Percentiles rank a stretch among this genome's conserved stretches.
Conservation (phyloP, 2,797 vertebrate species). For the Mareca strepera region DNA sequence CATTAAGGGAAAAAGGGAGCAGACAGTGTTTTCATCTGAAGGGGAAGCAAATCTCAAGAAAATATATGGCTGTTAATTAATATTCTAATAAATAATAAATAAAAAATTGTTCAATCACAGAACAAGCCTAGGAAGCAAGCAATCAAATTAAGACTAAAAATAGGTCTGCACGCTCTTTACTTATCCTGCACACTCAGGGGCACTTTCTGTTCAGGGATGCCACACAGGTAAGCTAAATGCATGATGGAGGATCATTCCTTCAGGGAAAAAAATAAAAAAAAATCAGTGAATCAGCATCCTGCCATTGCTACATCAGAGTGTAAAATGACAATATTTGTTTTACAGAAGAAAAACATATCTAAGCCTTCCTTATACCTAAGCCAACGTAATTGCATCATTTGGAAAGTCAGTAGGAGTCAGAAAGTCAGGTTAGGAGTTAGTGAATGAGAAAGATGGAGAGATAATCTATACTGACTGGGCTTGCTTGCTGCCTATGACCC, state of each 20-base stretch:
- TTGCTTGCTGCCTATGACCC: not conserved
- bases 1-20: slow-evolving; percentile 45
- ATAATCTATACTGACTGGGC: not conserved
- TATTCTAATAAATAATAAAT: slow-evolving; percentile 48
- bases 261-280: not conserved
- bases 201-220: not conserved
- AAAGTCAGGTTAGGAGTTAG: not conserved
- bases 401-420: not conserved
- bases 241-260: not conserved
- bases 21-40: slow-evolving; percentile 33
- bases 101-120: slow-evolving; percentile 11
- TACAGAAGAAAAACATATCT: not conserved
- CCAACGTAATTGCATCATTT: not conserved
- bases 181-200: not conserved
- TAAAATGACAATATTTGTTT: not conserved
- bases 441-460: not conserved
- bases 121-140: slow-evolving; percentile 5
- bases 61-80: slow-evolving; percentile 28
- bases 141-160: slow-evolving; percentile 41
- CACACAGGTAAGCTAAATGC: not conserved
- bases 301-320: not conserved
- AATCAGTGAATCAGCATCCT: not conserved
- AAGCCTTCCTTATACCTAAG: not conserved
- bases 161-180: not conserved
- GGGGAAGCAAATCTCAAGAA: slow-evolving; percentile 15